Conservation (phyloP, 2,113 vertebrate genomes). For the Mustela lutreola region DNA sequence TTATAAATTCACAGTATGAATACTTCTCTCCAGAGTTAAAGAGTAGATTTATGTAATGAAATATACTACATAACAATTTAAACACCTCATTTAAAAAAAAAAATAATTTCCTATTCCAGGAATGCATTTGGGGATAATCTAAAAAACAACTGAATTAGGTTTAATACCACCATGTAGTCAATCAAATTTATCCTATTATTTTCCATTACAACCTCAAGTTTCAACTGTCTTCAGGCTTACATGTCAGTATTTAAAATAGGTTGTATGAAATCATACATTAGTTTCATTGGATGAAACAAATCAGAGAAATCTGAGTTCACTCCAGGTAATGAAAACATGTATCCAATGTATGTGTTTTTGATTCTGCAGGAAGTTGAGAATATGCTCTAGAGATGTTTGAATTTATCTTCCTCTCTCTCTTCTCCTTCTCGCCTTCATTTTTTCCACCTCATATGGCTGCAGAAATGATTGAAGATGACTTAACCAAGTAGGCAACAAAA, state of each 20-base stretch:
- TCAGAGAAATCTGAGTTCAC: not conserved
- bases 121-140: not conserved
- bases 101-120: not conserved
- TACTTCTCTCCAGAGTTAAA: slow-evolving; percentile 4
- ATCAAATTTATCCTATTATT: not conserved
- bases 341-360: not conserved
- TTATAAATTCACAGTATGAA: slow-evolving; percentile 30
- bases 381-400: not conserved
- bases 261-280: not conserved
- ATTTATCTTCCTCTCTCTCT: not conserved
- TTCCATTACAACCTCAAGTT: not conserved
- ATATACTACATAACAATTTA: not conserved
- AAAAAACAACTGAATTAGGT: not conserved
- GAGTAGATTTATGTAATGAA: not conserved
- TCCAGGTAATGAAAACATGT: not conserved
- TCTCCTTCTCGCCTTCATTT: not conserved
- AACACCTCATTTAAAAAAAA: not conserved
- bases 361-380: not conserved
- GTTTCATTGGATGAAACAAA: not conserved
- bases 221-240: not conserved
- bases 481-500: not conserved
- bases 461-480: not conserved
- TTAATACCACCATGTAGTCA: not conserved
- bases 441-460: not conserved
- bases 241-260: not conserved